phyloP scores from a whole-genome alignment of 2,113 vertebrate species.

The Microtus oregoni region DNA sequence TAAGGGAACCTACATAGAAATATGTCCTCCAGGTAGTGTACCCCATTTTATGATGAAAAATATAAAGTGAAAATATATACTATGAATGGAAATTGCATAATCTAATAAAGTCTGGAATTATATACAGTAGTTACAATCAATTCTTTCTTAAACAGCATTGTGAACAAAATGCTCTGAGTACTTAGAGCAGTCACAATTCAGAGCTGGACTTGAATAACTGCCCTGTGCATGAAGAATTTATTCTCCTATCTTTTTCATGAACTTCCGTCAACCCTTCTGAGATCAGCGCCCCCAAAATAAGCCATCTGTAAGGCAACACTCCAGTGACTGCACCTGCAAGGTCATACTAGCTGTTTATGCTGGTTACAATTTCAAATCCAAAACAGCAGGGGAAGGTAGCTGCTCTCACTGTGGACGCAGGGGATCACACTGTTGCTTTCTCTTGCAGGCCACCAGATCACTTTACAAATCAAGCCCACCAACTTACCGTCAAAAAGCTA shows the following conservation, averaged over 20 bases:
- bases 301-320: constrained; percentile 86
- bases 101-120: neutral
- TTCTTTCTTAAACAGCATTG: constrained; percentile 43
- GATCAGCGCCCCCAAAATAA: constrained; percentile 83
- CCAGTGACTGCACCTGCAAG: constrained; percentile 81
- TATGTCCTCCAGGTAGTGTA: neutral
- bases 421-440: constrained; percentile 25
- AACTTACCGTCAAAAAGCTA: constrained; percentile 85
- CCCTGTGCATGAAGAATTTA: constrained; percentile 88
- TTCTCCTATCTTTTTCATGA: constrained; percentile 85
- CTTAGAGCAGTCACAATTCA: constrained; percentile 85
- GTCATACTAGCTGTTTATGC: neutral
- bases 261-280: constrained; percentile 84
- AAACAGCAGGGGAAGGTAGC: neutral
- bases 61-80: neutral
- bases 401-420: neutral
- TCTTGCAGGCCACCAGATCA: constrained; percentile 87
- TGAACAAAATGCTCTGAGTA: constrained; percentile 85
- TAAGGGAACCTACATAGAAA: neutral
- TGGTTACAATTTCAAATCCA: constrained; percentile 18
- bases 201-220: constrained; percentile 89
- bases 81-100: neutral
- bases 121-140: neutral
- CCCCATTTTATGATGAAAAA: neutral
- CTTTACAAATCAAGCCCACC: constrained; percentile 82